Evolutionary conservation across 2,797 vertebrate species (phyloP), one percentile per base, ranked within the genome.

Genomic region (Octomys mimax): DNA sequence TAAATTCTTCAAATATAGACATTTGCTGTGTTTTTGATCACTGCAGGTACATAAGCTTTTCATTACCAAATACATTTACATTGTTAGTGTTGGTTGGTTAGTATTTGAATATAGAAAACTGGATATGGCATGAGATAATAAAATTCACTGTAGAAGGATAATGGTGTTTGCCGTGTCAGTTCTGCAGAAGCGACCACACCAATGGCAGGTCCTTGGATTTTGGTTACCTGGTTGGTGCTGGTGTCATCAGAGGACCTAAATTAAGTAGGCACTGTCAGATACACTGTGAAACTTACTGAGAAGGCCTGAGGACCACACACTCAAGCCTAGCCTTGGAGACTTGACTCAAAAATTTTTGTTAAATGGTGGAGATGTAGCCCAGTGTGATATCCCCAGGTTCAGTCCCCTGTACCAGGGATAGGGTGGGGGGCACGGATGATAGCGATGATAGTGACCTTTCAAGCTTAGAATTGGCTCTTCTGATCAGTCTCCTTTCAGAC

Each of bases 61-160:
- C 13, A 46, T 94, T 75, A 91, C 31, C 68, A 70, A 57, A 78
- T 92, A 21, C 42, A 94, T 49, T 49, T 78, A 70, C 24, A 28
- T 91, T 59, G 59, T 61, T 89, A 57, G 71, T 26, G 16, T 75
- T 54, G 80, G 10, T 73, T 39, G 84, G 24, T 64, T 87, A 83
- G 2, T 59, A 71, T 91, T 86, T 89, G 80, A 81, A 71, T 49
- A 46, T 6, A 89, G 70, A 89, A 96, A 62, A 73, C 26, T 91
- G 61, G n/a, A 22, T 79, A 1, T 96, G 49, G 39, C 52, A 70
- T 85, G 59, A 19, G 12, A 57, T 89, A 70, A 42, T 89, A 86
- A 96, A 93, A 80, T 36, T 82, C 21, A 59, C 24, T 81, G 33
- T 80, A 77, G 57, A 68, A 84, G 90, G 36, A 91, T 64, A 28